Percentiles rank a stretch among this genome's conserved stretches.
These are phyloP conservation scores for Caenorhabditis wallacei DNA, from an alignment of 2,888 invertebrate species.

Conservation along the genomic window DNA sequence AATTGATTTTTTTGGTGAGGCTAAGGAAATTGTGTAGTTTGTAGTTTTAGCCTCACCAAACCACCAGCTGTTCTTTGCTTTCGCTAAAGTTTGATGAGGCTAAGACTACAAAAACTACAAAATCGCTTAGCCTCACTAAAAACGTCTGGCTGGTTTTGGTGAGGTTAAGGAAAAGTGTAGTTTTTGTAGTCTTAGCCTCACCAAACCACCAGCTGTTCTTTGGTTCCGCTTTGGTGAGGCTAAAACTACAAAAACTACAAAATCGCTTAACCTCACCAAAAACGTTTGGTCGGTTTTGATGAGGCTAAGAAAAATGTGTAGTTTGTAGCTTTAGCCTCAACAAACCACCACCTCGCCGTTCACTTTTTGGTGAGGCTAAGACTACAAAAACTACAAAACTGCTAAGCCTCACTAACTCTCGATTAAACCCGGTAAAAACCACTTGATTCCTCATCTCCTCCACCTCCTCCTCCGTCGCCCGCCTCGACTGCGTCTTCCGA, in stretches of 20 bases:
- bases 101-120: neutral
- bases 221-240: too few relatives aligned
- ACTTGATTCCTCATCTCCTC: constrained; percentile 29
- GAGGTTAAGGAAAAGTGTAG: neutral
- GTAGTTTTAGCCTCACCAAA: neutral
- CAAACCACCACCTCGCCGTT: too few relatives aligned
- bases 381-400: neutral
- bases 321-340: too few relatives aligned
- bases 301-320: too few relatives aligned
- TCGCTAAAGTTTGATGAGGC: neutral
- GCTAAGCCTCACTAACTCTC: constrained; percentile 20
- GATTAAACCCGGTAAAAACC: constrained; percentile 65
- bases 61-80: neutral
- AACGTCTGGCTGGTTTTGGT: neutral
- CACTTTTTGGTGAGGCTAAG: too few relatives aligned
- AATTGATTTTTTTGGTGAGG: neutral
- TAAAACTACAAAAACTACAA: too few relatives aligned
- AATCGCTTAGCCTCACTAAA: neutral
- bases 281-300: too few relatives aligned
- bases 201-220: neutral
- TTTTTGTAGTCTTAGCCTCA: neutral
- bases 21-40: neutral
- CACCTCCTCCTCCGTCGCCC: neutral
- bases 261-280: neutral
- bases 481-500: neutral